A percentile compares a stretch with the other conserved stretches of the same genome.
Conservation (phyloP, 2,113 vertebrate genomes). For the Sphaerodactylus townsendi region DNA sequence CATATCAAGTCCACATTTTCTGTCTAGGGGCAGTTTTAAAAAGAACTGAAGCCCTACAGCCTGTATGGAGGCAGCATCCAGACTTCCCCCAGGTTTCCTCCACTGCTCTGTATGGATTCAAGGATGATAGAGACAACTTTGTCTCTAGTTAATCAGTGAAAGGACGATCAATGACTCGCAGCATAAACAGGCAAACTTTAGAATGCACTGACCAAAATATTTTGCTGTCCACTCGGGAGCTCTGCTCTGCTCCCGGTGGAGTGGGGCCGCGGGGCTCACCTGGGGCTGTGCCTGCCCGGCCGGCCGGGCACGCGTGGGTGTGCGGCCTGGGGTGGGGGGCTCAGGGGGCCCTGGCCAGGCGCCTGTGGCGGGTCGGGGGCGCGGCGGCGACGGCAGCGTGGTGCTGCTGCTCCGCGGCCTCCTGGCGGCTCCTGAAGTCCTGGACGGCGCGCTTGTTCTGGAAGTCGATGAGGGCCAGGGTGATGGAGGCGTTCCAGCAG, state of each 20-base stretch:
- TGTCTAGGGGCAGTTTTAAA: too few species aligned
- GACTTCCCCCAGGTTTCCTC: background rate
- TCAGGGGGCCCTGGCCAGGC: slow-evolving; percentile 81
- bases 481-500: slow-evolving; percentile 95
- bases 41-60: background rate
- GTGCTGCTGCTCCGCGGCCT: slow-evolving; percentile 78
- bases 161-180: too few species aligned
- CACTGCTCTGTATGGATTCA: background rate
- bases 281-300: too few species aligned
- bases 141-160: too few species aligned
- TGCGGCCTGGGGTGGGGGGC: background rate
- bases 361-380: slow-evolving; percentile 79
- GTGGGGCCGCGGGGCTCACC: too few species aligned
- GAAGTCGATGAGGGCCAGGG: slow-evolving; percentile 94
- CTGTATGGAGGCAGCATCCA: too few species aligned
- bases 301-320: too few species aligned
- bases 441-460: slow-evolving; percentile 93
- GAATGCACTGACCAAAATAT: too few species aligned
- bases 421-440: slow-evolving; percentile 88
- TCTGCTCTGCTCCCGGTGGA: too few species aligned
- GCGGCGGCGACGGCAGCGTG: slow-evolving; percentile 74
- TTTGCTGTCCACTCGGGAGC: too few species aligned
- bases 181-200: too few species aligned
- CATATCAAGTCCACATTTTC: background rate
- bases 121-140: background rate